A percentile compares a stretch with the other conserved stretches of the same genome.
Conservation (phyloP, 2,113 vertebrate species). For the Pelvicachromis taeniatus region DNA sequence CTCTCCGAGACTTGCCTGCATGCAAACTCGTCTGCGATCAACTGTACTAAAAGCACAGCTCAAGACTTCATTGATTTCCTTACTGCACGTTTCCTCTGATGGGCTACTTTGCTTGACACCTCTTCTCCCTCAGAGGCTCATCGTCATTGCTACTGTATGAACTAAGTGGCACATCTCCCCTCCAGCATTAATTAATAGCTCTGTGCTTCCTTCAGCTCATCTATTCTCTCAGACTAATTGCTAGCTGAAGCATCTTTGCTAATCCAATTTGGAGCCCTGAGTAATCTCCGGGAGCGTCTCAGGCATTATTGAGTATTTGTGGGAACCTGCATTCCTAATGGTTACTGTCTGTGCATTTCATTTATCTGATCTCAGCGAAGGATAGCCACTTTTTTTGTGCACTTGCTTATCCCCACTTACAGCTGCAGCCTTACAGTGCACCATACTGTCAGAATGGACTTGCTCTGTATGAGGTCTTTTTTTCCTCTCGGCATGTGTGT, state of each 20-base stretch:
- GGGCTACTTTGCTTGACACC: conserved; percentile 28
- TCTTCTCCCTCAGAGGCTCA: conserved; percentile 3
- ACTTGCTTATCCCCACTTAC: not conserved
- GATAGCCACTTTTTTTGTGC: conserved; percentile 4
- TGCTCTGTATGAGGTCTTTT: not conserved
- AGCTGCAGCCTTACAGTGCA: not conserved
- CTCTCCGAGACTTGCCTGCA: not conserved
- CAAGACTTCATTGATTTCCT: conserved; percentile 18
- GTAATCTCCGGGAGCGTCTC: conserved; percentile 42
- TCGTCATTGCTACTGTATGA: conserved; percentile 21
- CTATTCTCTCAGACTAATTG: conserved; percentile 49
- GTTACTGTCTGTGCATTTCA: not conserved
- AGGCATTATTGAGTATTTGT: conserved; percentile 20
- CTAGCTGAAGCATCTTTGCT: conserved; percentile 36
- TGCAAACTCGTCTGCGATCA: not conserved
- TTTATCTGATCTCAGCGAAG: not conserved
- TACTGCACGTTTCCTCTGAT: conserved; percentile 4
- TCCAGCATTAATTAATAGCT: conserved; percentile 53
- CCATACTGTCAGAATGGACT: not conserved
- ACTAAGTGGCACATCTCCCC: not conserved
- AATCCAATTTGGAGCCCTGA: conserved; percentile 56
- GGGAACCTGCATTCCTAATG: conserved; percentile 17
- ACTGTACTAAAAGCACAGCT: conserved; percentile 9
- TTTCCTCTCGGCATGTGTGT: not conserved
- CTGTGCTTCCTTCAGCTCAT: conserved; percentile 47